Percentiles rank a stretch among this genome's conserved stretches.
These are phyloP conservation scores for Cephalopachus bancanus DNA, from an alignment of 2,797 vertebrate genomes.

Conservation along the genomic window DNA sequence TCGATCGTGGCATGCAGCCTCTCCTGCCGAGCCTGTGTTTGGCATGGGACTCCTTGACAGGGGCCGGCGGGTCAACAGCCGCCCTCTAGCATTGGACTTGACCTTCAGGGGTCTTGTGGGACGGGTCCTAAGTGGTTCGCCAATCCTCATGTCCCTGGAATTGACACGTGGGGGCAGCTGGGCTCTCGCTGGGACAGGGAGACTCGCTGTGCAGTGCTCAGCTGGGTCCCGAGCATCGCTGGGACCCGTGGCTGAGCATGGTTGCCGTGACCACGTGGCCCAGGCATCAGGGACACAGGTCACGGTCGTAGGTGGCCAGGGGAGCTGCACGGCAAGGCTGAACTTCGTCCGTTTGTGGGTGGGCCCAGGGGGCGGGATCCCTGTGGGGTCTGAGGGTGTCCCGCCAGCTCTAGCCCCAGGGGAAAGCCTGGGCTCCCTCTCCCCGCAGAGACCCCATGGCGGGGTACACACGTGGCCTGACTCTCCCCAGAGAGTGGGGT, in stretches of 20 bases:
- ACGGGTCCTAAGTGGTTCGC: background rate
- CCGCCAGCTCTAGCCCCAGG: background rate
- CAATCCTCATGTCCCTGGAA: background rate
- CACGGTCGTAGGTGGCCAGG: background rate
- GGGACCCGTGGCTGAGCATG: background rate
- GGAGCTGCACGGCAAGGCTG: rapidly evolving
- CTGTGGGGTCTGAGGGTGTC: background rate
- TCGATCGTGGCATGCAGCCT: background rate
- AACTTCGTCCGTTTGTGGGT: background rate
- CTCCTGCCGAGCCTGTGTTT: background rate
- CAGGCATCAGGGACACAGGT: rapidly evolving
- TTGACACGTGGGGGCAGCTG: background rate
- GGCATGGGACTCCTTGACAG: too few relatives aligned
- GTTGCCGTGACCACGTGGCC: rapidly evolving
- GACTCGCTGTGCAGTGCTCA: rapidly evolving
- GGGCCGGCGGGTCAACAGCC: background rate
- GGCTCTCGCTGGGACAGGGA: background rate
- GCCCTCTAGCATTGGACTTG: background rate
- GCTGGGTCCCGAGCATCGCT: background rate
- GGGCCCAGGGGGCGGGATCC: background rate
- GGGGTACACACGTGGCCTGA: background rate
- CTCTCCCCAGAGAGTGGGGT: background rate
- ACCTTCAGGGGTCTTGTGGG: background rate
- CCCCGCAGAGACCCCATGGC: rapidly evolving
- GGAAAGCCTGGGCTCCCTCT: background rate